Percentiles rank a stretch among this genome's conserved stretches.
phyloP scores from a whole-genome alignment of 2,797 vertebrate genomes.

The Acrossocheilus wenchowensis region DNA sequence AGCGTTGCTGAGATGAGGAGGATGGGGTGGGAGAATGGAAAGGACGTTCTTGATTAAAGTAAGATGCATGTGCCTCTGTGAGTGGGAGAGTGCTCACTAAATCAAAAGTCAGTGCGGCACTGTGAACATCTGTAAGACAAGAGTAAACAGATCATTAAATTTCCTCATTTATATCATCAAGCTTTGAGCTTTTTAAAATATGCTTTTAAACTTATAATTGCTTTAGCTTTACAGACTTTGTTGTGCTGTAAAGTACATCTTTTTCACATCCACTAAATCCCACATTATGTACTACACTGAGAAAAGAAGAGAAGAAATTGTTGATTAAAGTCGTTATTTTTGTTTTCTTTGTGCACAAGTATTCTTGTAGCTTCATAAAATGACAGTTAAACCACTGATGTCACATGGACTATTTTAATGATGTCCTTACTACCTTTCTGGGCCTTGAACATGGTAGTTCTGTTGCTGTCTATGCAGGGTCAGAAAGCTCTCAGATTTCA shows the following conservation, averaged over 20 bases:
- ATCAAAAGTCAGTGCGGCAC: conserved; percentile 72
- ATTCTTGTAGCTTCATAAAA: too few relatives aligned
- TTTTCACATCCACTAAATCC: neutral
- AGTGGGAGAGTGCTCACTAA: conserved; percentile 78
- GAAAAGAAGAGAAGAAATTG: neutral
- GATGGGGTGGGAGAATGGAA: conserved; percentile 53
- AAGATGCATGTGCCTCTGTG: conserved; percentile 73
- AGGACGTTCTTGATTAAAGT: conserved; percentile 78
- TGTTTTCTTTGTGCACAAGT: too few relatives aligned
- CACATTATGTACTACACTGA: neutral
- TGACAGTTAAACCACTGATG: too few relatives aligned
- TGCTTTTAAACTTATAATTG: conserved; percentile 40
- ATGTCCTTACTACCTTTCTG: too few relatives aligned
- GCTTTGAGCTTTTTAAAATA: conserved; percentile 14
- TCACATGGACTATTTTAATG: too few relatives aligned
- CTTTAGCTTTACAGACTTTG: conserved; percentile 24
- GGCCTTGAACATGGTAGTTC: too few relatives aligned
- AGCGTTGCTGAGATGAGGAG: conserved; percentile 52
- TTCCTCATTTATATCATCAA: conserved; percentile 44
- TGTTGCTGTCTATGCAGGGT: too few relatives aligned
- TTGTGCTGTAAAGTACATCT: neutral
- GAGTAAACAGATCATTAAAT: conserved; percentile 77
- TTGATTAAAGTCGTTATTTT: too few relatives aligned
- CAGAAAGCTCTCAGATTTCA: too few relatives aligned
- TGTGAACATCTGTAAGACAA: conserved; percentile 65